Conservation (phyloP, 2,113 vertebrate genomes). For the Damaliscus lunatus region DNA sequence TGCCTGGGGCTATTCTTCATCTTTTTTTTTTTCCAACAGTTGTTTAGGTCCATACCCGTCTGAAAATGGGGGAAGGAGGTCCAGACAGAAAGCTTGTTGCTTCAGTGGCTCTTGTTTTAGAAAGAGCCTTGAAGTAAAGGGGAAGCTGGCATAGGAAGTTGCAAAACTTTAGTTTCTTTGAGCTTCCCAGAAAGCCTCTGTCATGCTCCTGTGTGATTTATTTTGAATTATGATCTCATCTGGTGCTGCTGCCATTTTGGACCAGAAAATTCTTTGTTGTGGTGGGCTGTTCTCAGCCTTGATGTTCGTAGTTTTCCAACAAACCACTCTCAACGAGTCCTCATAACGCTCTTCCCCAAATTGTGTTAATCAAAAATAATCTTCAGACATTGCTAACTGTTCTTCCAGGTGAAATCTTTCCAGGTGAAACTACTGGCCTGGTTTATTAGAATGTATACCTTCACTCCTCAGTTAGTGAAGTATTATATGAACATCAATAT, state of each 20-base stretch:
- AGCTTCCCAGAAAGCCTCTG: not conserved
- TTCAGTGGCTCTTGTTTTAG: not conserved
- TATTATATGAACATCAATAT: not conserved
- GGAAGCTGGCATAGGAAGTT: not conserved
- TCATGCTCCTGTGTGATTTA: not conserved
- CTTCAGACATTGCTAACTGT: not conserved
- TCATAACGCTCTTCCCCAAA: not conserved
- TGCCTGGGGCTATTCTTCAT: not conserved
- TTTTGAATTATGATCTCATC: not conserved
- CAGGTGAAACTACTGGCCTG: not conserved
- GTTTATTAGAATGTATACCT: not conserved
- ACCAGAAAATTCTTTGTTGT: not conserved
- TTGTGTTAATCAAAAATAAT: not conserved
- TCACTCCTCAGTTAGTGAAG: not conserved
- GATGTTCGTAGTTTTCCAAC: too few species aligned
- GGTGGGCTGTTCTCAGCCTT: not conserved
- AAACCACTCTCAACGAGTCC: accelerated
- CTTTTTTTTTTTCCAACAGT: not conserved
- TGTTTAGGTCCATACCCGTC: not conserved
- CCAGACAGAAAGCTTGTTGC: not conserved
- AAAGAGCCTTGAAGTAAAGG: not conserved
- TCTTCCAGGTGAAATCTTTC: not conserved
- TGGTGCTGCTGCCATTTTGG: too few species aligned
- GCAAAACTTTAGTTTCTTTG: not conserved
- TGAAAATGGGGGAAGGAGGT: not conserved